phyloP scores from a whole-genome alignment of 2,888 invertebrate species.

The Sphecodes monilicornis region DNA sequence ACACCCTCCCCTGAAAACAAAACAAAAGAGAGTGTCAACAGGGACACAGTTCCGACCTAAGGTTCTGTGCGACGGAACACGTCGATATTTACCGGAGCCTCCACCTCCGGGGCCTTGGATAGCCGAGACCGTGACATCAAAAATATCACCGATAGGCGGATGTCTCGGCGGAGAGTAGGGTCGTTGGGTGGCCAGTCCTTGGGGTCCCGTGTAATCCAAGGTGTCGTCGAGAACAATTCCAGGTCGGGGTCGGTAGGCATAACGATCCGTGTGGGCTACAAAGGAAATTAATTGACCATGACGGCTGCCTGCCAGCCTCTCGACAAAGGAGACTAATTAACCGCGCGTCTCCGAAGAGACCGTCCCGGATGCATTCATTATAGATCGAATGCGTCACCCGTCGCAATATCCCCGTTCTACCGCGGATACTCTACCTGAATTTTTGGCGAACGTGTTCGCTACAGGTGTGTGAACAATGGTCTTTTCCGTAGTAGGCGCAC shows the following conservation, averaged over 20 bases:
- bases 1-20: conserved; percentile 76
- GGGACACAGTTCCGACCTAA: not conserved
- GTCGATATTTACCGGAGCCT: conserved; percentile 73
- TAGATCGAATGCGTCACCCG: conserved; percentile 30
- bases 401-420: conserved; percentile 5
- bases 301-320: not conserved
- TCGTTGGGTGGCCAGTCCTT: conserved; percentile 85
- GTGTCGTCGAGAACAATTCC: conserved; percentile 94
- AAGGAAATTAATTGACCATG: conserved; percentile 57
- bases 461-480: conserved; percentile 63
- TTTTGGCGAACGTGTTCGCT: conserved; percentile 75
- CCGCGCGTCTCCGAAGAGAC: conserved; percentile 21
- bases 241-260: conserved; percentile 91
- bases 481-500: conserved; percentile 50
- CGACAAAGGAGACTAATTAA: conserved; percentile 58
- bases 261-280: conserved; percentile 77
- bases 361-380: conserved; percentile 34
- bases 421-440: conserved; percentile 66
- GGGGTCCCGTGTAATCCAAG: conserved; percentile 83
- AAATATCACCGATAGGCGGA: conserved; percentile 89
- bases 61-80: not conserved
- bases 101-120: conserved; percentile 92
- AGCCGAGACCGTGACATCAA: conserved; percentile 95
- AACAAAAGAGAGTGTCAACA: not conserved
- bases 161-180: conserved; percentile 84